Percentiles rank a stretch among this genome's conserved stretches.
These are phyloP conservation scores for Troilus luridus DNA, from an alignment of 2,888 invertebrate species.

Conservation along the genomic window DNA sequence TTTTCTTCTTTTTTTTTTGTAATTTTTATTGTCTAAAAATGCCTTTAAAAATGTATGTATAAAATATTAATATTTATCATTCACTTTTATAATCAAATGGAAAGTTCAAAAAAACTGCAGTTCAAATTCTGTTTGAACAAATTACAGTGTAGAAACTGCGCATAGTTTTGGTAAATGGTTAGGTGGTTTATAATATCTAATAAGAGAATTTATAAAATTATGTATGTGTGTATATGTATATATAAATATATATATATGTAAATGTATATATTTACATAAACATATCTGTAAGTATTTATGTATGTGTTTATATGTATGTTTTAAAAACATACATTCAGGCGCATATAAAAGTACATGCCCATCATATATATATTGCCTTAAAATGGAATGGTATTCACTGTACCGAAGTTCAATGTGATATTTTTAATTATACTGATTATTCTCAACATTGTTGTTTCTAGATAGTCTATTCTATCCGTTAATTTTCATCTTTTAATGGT, in stretches of 20 bases:
- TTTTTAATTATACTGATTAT: constrained; percentile 28
- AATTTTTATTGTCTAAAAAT: constrained; percentile 2
- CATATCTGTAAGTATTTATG: constrained; percentile 32
- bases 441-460: constrained; percentile 22
- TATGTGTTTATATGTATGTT: constrained; percentile 23
- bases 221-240: constrained; percentile 38
- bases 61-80: constrained; percentile 10
- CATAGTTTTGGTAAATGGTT: constrained; percentile 63
- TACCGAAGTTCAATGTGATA: constrained; percentile 61
- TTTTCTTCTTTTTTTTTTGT: neutral
- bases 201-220: constrained; percentile 51
- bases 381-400: constrained; percentile 61
- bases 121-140: constrained; percentile 35
- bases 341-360: constrained; percentile 26
- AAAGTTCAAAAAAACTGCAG: constrained; percentile 49
- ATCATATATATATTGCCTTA: constrained; percentile 62
- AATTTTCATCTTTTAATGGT: constrained; percentile 31
- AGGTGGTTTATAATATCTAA: constrained; percentile 63
- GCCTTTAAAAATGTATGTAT: constrained; percentile 16
- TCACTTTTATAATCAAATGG: constrained; percentile 57
- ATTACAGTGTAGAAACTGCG: constrained; percentile 56
- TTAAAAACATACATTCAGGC: neutral
- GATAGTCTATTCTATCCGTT: constrained; percentile 30
- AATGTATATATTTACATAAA: neutral
- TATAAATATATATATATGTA: constrained; percentile 5